Base-by-base conservation (phyloP, 1,140 invertebrate species). In the Varroa destructor region DNA sequence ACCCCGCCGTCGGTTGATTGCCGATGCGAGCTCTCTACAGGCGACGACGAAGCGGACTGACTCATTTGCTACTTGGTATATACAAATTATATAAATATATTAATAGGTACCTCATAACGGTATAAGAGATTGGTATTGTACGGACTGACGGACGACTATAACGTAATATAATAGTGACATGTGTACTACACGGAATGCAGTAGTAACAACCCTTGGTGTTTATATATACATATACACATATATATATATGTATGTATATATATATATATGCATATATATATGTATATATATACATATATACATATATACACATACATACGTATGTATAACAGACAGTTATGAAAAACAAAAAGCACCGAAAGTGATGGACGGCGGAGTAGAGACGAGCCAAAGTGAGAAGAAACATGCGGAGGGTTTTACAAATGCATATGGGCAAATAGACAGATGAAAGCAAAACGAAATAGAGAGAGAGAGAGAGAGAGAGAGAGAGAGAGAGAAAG, bases 61-160 rank as follows among this genome's bases (percentile, higher is more conserved):
- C 61, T 67, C 61, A 67, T 67, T 67, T 67, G 61, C 61, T 67
- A 67, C 61, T 67, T 67, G 40, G 46, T 67, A 67, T 40, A 46
- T 46, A 67, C 40, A 67, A 25, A 25, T 25, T 67, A 67, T 46
- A 43, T 67, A 67, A 36, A 67, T 36, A 67, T 67, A 67, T 43
- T 14, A 14, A 40, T 67, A 67, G 46, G 46, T 51, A 51, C 4
- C 8, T 51, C 46, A 8, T 51, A 51, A 8, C 8, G 46, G 46
- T 51, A 5, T 51, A 51, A 51, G 3, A 51, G 46, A 51, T 51
- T 3, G 8, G 8, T 5, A 8, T 51, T 51, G 46, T 5, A 51
- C 46, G 8, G 4, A 51, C 8, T 51, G 46, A 51, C 46, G 46
- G 46, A 8, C 46, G 46, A 51, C 46, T 51, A 51, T 51, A 51